Percentiles rank a stretch among this genome's conserved stretches.
These are phyloP conservation scores for Macrotis lagotis DNA, from an alignment of 2,113 vertebrate species.

Conservation along the genomic window DNA sequence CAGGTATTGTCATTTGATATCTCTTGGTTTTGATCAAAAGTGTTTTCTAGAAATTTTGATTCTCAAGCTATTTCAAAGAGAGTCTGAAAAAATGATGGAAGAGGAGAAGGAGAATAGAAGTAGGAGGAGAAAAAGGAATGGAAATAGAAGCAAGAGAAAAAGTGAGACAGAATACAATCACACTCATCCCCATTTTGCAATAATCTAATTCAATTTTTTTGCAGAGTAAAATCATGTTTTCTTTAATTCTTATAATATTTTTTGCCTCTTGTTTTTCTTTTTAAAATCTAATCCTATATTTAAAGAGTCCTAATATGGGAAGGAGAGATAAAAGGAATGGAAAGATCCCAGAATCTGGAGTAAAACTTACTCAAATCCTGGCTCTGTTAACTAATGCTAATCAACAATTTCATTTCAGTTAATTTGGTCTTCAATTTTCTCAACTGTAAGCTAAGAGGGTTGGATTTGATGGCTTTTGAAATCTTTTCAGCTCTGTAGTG, in stretches of 20 bases:
- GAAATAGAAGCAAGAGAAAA: not conserved
- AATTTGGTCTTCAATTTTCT: not conserved
- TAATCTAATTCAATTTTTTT: not conserved
- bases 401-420: not conserved
- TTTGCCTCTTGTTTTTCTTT: not conserved
- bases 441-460: not conserved
- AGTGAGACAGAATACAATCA: not conserved
- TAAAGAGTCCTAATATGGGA: not conserved
- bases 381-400: not conserved
- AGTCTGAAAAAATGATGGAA: not conserved
- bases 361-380: not conserved
- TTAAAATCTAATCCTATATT: not conserved
- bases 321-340: not conserved
- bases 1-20: not conserved
- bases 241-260: not conserved
- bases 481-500: not conserved
- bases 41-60: constrained; percentile 31
- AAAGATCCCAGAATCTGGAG: not conserved
- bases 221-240: not conserved
- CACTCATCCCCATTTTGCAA: not conserved
- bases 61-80: not conserved
- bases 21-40: constrained; percentile 34
- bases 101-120: not conserved
- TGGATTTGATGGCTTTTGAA: not conserved
- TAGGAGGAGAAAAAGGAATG: constrained; percentile 2